Conservation (phyloP, 1,140 invertebrate genomes). For the Melitaea cinxia region DNA sequence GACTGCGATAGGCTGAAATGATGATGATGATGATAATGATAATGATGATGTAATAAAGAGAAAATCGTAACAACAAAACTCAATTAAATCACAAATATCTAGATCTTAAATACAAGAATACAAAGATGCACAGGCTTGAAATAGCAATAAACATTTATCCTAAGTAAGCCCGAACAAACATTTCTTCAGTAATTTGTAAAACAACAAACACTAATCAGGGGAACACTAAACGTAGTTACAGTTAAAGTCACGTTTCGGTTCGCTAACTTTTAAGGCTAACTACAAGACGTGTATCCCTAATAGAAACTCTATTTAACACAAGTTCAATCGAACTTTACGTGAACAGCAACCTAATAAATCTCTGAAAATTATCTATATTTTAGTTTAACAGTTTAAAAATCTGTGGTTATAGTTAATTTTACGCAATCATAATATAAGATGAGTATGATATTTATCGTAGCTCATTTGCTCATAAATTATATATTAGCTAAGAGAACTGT, state of each 20-base stretch:
- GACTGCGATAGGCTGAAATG: too few relatives aligned
- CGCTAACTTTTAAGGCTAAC: constrained; percentile 27
- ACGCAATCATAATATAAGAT: too few relatives aligned
- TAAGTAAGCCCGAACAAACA: constrained; percentile 12
- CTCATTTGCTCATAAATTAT: too few relatives aligned
- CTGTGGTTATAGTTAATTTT: too few relatives aligned
- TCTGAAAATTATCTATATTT: not conserved
- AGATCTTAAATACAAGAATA: too few relatives aligned
- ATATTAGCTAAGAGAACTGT: too few relatives aligned
- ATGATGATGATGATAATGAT: too few relatives aligned
- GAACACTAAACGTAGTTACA: constrained; percentile 24
- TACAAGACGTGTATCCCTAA: constrained; percentile 18
- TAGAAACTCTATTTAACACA: constrained; percentile 9
- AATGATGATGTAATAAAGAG: too few relatives aligned
- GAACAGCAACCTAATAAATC: not conserved
- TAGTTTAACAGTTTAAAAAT: not conserved
- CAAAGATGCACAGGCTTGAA: not conserved
- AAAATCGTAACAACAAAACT: too few relatives aligned
- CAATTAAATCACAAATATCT: not conserved
- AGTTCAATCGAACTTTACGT: constrained; percentile 2
- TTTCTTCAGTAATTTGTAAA: constrained; percentile 15
- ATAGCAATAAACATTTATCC: constrained; percentile 5
- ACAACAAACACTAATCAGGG: constrained; percentile 28
- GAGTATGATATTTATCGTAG: too few relatives aligned
- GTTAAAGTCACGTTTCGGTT: constrained; percentile 22